These are phyloP conservation scores for Uropetala carovei DNA, from an alignment of 2,888 invertebrate genomes.

Conservation along the genomic window DNA sequence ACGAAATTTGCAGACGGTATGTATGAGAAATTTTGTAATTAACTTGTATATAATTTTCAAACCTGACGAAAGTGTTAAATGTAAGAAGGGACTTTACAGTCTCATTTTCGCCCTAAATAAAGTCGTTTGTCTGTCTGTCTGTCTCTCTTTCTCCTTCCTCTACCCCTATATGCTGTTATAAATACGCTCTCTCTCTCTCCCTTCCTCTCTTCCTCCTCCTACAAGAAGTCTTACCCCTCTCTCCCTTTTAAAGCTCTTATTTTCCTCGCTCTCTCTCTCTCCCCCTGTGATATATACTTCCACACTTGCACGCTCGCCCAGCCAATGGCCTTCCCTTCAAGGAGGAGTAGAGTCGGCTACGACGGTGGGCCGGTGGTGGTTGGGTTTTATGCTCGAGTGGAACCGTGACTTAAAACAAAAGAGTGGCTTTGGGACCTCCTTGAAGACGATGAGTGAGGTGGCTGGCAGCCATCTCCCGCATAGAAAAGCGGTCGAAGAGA, in stretches of 20 bases:
- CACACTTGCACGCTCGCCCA: background rate
- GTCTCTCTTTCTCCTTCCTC: background rate
- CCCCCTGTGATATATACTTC: background rate
- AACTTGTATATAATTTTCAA: no score
- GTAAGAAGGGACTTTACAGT: no score
- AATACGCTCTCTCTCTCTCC: background rate
- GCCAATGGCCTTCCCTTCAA: constrained; percentile 9
- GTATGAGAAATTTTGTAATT: no score
- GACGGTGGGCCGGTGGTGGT: background rate
- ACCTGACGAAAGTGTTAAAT: no score
- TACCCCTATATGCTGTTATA: background rate
- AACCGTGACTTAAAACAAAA: constrained; percentile 51
- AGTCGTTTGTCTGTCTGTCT: no score
- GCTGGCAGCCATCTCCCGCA: constrained; percentile 20
- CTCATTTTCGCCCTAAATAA: no score
- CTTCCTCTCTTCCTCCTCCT: background rate
- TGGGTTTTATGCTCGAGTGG: constrained; percentile 25
- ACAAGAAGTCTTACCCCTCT: background rate
- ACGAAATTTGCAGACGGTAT: no score
- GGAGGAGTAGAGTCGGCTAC: background rate
- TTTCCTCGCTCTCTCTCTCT: background rate
- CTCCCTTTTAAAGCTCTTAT: background rate
- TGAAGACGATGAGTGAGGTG: constrained; percentile 35
- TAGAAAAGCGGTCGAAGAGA: background rate
- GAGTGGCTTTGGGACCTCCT: constrained; percentile 46